Conservation (phyloP, 2,888 invertebrate species). For the Temnothorax rugatulus region DNA sequence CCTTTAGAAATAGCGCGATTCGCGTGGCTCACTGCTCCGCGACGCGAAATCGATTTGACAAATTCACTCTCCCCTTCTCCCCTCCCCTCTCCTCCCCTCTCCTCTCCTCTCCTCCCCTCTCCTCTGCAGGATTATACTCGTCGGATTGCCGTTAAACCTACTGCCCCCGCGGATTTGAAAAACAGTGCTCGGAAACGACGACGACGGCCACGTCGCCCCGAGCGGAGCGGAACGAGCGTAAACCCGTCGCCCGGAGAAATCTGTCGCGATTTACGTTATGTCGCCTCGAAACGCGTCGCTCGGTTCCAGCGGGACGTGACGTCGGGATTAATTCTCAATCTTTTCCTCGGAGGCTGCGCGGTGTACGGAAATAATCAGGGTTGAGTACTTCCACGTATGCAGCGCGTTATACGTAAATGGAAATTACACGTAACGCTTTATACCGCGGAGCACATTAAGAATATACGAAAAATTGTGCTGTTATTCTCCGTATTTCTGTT, state of each 20-base stretch:
- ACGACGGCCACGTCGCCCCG: constrained; percentile 22
- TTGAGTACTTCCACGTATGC: not conserved
- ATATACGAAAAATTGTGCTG: constrained; percentile 1
- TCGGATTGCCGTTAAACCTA: constrained; percentile 41
- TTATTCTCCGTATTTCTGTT: not conserved
- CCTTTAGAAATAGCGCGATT: constrained; percentile 53
- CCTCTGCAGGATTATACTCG: constrained; percentile 33
- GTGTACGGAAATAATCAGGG: constrained; percentile 34
- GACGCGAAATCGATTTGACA: constrained; percentile 47
- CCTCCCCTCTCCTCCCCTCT: not conserved
- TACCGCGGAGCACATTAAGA: not conserved
- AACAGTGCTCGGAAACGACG: constrained; percentile 46
- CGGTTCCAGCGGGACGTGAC: constrained; percentile 35
- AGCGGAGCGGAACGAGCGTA: constrained; percentile 31
- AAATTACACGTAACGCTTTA: constrained; percentile 30
- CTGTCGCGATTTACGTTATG: constrained; percentile 54
- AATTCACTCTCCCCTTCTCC: constrained; percentile 7
- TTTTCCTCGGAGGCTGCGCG: constrained; percentile 14
- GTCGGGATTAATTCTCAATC: constrained; percentile 52
- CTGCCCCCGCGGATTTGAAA: constrained; percentile 40
- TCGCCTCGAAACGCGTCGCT: constrained; percentile 25
- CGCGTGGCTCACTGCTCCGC: constrained; percentile 36
- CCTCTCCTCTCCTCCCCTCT: not conserved
- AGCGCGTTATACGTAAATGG: constrained; percentile 20
- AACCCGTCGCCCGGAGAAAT: constrained; percentile 46